Percentiles rank a stretch among this genome's conserved stretches.
Evolutionary conservation across 1,140 invertebrate species (phyloP).

Genomic region (Atopsyche davidsoni): DNA sequence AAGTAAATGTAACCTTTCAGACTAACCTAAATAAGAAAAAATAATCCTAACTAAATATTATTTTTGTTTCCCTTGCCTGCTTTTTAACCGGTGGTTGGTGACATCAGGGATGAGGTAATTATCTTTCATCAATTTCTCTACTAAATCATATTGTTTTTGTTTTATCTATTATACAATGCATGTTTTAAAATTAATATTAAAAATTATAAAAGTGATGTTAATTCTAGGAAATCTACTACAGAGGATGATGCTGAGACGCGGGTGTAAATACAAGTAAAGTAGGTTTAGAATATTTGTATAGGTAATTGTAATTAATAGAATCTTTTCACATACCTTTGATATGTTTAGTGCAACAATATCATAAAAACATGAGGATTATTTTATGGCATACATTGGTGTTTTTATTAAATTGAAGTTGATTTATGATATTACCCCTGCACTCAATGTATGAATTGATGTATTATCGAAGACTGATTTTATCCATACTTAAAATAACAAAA

Average conservation of each 20-base stretch:
- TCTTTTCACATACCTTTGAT: neutral
- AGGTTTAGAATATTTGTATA: conserved; percentile 13
- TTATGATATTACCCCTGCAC: too few relatives aligned
- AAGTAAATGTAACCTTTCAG: too few relatives aligned
- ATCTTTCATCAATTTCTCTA: neutral
- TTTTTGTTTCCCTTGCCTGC: conserved; percentile 6
- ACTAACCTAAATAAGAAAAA: too few relatives aligned
- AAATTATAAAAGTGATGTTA: neutral
- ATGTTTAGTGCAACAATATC: too few relatives aligned
- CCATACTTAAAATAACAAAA: too few relatives aligned
- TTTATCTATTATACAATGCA: neutral
- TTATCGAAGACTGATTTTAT: too few relatives aligned
- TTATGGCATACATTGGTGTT: too few relatives aligned
- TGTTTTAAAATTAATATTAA: neutral
- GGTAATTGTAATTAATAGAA: neutral
- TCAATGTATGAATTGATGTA: too few relatives aligned
- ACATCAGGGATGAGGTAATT: conserved; percentile 24
- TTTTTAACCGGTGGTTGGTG: conserved; percentile 4
- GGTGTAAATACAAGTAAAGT: conserved; percentile 33
- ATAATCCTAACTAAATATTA: too few relatives aligned
- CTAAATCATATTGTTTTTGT: neutral
- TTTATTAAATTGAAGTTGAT: too few relatives aligned
- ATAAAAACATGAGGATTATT: too few relatives aligned
- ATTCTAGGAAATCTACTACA: conserved; percentile 49
- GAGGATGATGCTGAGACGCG: conserved; percentile 48